Percentiles rank a stretch among this genome's conserved stretches.
These are phyloP conservation scores for Meles meles DNA, from an alignment of 2,113 vertebrate genomes.

Conservation along the genomic window DNA sequence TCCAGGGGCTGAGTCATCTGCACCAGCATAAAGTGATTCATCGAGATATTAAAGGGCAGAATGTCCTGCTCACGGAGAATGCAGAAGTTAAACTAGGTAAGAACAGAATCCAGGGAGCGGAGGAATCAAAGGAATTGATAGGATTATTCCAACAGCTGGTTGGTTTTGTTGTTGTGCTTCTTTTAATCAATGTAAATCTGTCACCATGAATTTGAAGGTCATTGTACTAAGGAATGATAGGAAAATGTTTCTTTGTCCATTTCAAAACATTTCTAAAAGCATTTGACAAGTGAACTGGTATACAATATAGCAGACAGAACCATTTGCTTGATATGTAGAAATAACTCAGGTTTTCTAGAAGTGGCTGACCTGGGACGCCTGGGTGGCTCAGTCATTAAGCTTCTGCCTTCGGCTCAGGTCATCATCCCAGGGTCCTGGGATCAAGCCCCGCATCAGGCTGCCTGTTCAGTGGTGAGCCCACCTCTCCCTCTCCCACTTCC, in stretches of 20 bases:
- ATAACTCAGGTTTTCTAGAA: neutral
- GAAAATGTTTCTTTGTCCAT: neutral
- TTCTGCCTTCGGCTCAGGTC: too few relatives aligned
- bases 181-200: neutral
- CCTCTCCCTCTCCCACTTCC: too few relatives aligned
- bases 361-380: neutral
- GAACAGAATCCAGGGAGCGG: constrained; percentile 45
- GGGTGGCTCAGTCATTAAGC: too few relatives aligned
- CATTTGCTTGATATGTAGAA: neutral
- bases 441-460: too few relatives aligned
- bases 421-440: too few relatives aligned
- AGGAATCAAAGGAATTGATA: neutral
- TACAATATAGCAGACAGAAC: neutral
- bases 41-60: constrained; percentile 98
- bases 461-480: too few relatives aligned
- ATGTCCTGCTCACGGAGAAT: constrained; percentile 97
- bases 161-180: neutral
- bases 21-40: constrained; percentile 99
- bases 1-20: constrained; percentile 97
- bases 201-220: neutral
- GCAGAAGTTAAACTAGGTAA: constrained; percentile 98
- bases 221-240: neutral
- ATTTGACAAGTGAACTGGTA: neutral
- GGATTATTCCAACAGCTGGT: neutral
- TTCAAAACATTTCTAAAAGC: neutral